Conservation (phyloP, 2,113 vertebrate genomes). For the Eurypyga helias region DNA sequence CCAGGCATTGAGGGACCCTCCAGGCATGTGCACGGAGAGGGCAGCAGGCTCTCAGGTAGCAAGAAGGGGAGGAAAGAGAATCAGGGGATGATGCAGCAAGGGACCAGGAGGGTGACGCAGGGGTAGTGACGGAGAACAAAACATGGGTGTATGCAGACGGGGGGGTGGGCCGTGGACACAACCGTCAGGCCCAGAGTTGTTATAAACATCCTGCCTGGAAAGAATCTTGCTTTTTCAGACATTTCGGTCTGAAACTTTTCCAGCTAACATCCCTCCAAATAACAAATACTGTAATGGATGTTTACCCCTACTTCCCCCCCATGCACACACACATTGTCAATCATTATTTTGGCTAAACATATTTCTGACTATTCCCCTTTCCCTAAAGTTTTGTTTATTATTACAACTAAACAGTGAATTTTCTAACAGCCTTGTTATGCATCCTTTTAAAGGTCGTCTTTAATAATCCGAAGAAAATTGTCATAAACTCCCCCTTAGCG, state of each 20-base stretch:
- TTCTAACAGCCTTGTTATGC: background rate
- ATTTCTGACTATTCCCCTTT: background rate
- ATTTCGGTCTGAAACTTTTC: background rate
- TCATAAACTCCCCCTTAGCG: background rate
- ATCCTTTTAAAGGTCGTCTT: background rate
- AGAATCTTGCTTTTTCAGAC: background rate
- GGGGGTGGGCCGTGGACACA: background rate
- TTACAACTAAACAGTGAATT: background rate
- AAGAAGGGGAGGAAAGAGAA: background rate
- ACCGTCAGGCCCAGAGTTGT: background rate
- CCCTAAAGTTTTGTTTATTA: background rate
- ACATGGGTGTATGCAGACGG: accelerated
- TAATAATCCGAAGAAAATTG: background rate
- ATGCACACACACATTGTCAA: background rate
- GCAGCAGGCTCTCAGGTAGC: accelerated
- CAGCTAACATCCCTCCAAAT: background rate
- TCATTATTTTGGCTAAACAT: background rate
- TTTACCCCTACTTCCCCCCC: background rate
- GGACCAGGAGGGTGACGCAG: background rate
- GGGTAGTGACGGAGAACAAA: background rate
- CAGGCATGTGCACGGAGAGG: accelerated
- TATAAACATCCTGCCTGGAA: slow-evolving; percentile 40
- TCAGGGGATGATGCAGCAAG: background rate
- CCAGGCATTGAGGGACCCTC: accelerated
- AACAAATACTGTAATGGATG: background rate